Evolutionary conservation across 2,888 invertebrate genomes (phyloP), one percentile per base, ranked within the genome.

Genomic region (Aphidoletes aphidimyza): DNA sequence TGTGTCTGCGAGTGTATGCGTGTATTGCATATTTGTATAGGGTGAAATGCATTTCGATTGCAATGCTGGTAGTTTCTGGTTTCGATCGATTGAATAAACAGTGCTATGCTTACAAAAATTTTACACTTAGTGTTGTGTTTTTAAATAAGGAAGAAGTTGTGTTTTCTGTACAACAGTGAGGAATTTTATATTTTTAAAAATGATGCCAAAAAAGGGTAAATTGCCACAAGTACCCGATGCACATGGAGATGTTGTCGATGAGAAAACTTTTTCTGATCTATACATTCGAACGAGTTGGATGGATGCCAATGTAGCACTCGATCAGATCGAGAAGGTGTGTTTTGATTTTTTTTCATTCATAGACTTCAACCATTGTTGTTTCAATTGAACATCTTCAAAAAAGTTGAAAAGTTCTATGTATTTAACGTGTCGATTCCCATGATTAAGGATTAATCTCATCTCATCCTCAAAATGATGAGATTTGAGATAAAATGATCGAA

Each of bases 321-420:
- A 95, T 90, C 97, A 98, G 92, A 95, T 98, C 90, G 96, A 97
- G 92, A 97, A 98, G 97, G 98, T 98, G n/a, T n/a, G n/a, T n/a
- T n/a, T n/a, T n/a, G n/a, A n/a, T n/a, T n/a, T n/a, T 5, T 8
- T 39, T 39, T 39, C 39, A 39, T 39, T 39, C 11, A 39, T n/a
- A n/a, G n/a, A n/a, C n/a, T n/a, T n/a, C n/a, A n/a, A n/a, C n/a
- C n/a, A n/a, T n/a, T n/a, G n/a, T n/a, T n/a, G n/a, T n/a, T n/a
- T n/a, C n/a, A n/a, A n/a, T n/a, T n/a, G n/a, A n/a, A n/a, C n/a
- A n/a, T n/a, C n/a, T n/a, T n/a, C n/a, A n/a, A n/a, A n/a, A n/a
- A n/a, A n/a, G n/a, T n/a, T n/a, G n/a, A n/a, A n/a, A n/a, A n/a
- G n/a, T n/a, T n/a, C n/a, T n/a, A n/a, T n/a, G n/a, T n/a, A n/a